Evolutionary conservation across 2,888 invertebrate genomes (phyloP).

Genomic region (Conistra vaccinii): DNA sequence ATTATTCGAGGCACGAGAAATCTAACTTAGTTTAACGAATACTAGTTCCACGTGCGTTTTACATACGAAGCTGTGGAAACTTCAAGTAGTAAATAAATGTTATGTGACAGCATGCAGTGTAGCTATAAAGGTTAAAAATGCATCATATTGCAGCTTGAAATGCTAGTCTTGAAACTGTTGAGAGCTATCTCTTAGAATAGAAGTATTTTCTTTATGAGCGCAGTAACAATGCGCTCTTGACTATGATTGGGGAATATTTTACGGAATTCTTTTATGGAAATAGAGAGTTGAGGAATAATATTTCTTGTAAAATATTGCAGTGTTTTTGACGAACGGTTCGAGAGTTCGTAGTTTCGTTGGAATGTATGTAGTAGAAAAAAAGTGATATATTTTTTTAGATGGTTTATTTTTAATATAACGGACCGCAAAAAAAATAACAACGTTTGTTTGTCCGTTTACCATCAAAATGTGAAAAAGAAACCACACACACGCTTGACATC

Average conservation of each 20-base stretch:
- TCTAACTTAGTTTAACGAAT: constrained; percentile 30
- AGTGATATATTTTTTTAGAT: not conserved
- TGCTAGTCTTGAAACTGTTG: constrained; percentile 35
- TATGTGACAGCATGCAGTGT: constrained; percentile 43
- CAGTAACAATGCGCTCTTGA: constrained; percentile 48
- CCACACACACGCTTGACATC: not conserved
- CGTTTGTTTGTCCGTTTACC: not conserved
- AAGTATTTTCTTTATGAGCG: constrained; percentile 50
- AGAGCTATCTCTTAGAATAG: constrained; percentile 46
- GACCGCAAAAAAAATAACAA: not conserved
- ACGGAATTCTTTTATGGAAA: constrained; percentile 27
- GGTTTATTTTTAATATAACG: not conserved
- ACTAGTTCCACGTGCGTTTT: constrained; percentile 36
- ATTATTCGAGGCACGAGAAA: constrained; percentile 35
- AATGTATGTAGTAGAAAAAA: not conserved
- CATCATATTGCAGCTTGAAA: constrained; percentile 47
- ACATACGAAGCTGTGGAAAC: constrained; percentile 34
- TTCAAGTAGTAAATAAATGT: constrained; percentile 60
- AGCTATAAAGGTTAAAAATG: constrained; percentile 62
- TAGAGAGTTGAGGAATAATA: not conserved
- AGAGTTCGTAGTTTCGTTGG: not conserved
- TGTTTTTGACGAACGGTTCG: constrained; percentile 11
- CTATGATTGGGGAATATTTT: constrained; percentile 48
- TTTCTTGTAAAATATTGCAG: constrained; percentile 16
- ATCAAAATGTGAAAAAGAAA: not conserved